Evolutionary conservation across 2,888 invertebrate genomes (phyloP).

Genomic region (Pyrgus malvae): DNA sequence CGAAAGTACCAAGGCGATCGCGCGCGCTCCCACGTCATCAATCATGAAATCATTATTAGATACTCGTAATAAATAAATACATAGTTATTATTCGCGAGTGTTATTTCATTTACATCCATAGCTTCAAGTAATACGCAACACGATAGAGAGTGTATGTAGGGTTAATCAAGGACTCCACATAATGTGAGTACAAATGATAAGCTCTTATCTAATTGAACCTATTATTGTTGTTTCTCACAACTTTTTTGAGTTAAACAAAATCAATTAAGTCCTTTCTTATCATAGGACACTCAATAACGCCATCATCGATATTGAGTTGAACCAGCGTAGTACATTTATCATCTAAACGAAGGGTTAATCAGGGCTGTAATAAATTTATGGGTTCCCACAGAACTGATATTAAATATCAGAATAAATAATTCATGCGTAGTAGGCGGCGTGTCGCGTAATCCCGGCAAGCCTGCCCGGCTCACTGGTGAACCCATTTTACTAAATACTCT

Average conservation of each 20-base stretch:
- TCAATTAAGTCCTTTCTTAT: neutral
- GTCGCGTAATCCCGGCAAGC: slow-evolving; percentile 45
- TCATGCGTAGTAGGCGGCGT: slow-evolving; percentile 40
- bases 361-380: slow-evolving; percentile 5
- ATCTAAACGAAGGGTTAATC: slow-evolving; percentile 7
- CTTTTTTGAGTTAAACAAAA: neutral
- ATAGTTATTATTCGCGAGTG: too few species aligned
- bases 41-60: too few species aligned
- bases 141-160: too few species aligned
- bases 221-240: neutral
- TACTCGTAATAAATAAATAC: too few species aligned
- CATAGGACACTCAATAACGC: neutral
- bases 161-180: too few species aligned
- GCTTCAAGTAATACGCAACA: too few species aligned
- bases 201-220: too few species aligned
- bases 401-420: slow-evolving; percentile 51
- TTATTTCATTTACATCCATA: too few species aligned
- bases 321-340: slow-evolving; percentile 1
- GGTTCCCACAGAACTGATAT: slow-evolving; percentile 21
- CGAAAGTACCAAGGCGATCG: too few species aligned
- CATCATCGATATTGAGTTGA: neutral
- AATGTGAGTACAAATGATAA: too few species aligned
- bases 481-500: slow-evolving; percentile 34
- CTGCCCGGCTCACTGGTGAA: too few species aligned
- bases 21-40: too few species aligned